Percentiles rank a stretch among this genome's conserved stretches.
Conservation (phyloP, 92 coral and sea anemone species). For the Galaxea fascicularis region DNA sequence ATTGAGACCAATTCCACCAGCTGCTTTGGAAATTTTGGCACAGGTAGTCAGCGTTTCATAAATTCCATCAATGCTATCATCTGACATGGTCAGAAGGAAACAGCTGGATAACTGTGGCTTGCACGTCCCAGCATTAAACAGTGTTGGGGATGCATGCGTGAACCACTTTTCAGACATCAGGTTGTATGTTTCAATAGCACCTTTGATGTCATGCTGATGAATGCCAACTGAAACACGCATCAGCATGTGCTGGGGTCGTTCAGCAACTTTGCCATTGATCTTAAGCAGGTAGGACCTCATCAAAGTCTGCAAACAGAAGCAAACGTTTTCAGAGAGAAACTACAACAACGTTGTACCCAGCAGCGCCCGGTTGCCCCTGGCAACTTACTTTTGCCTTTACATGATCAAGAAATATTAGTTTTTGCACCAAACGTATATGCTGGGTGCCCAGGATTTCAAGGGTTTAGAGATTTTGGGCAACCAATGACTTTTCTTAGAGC, state of each 20-base stretch:
- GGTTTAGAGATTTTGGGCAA: no score
- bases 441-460: no score
- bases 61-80: slow-evolving; percentile 97
- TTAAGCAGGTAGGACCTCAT: slow-evolving; percentile 93
- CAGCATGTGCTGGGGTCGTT: slow-evolving; percentile 97
- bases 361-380: no score
- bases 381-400: no score
- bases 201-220: slow-evolving; percentile 88
- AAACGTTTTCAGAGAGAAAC: background rate
- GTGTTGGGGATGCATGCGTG: slow-evolving; percentile 97
- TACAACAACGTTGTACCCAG: no score
- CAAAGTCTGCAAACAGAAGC: slow-evolving; percentile 73
- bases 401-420: no score
- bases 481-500: no score
- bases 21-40: slow-evolving; percentile 93
- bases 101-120: slow-evolving; percentile 97
- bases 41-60: slow-evolving; percentile 93
- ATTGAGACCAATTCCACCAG: slow-evolving; percentile 97
- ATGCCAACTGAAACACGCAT: slow-evolving; percentile 97
- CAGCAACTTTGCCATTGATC: slow-evolving; percentile 90
- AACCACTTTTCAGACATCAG: slow-evolving; percentile 94
- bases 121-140: slow-evolving; percentile 93
- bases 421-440: no score
- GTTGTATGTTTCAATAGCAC: slow-evolving; percentile 93
- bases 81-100: slow-evolving; percentile 85